Evolutionary conservation across 2,113 vertebrate genomes (phyloP), one percentile per base, ranked within the genome.

Genomic region (Lophotis ruficrista): DNA sequence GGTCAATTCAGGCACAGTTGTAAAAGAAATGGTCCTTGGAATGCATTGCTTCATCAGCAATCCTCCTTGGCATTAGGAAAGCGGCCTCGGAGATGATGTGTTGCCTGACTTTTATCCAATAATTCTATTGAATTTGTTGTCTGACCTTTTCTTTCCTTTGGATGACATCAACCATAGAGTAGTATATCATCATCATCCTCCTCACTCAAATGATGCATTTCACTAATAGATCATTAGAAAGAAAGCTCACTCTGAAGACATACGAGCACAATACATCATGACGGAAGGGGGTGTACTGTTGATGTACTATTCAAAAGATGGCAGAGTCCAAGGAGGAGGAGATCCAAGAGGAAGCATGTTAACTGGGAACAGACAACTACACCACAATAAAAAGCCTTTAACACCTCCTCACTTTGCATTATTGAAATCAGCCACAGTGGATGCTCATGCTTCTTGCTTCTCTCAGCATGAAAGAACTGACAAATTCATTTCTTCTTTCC

Each of bases 131-230:
- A 97, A 97, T 97, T 94, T 97, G 96, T 96, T 97, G 94, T 96
- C 92, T 98, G 97, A 98, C 96, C 97, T 98, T 98, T 97, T 96
- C 95, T 95, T 97, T 96, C 83, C 94, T 96, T 94, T 88, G 70
- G 75, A 91, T 94, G 84, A 95, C 94, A 96, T 81, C 95, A 96
- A 90, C 89, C 73, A 87, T 72, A 37, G 53, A 87, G 96, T 85
- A 96, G 64, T 98, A 96, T 96, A 97, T 98, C 96, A 97, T 96
- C 96, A 96, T 94, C 97, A 89, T 97, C 97, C 80, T 97, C 97
- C 81, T 98, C 97, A 93, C 92, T 87, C 77, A 82, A 94, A 90
- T 96, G 97, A 97, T 91, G 79, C 94, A 96, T 97, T 96, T 96
- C 89, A 73, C 96, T 97, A 97, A 97, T 97, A 96, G 95, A 97